Evolutionary conservation across 2,888 invertebrate genomes (phyloP).

Genomic region (Cybosia mesomella): DNA sequence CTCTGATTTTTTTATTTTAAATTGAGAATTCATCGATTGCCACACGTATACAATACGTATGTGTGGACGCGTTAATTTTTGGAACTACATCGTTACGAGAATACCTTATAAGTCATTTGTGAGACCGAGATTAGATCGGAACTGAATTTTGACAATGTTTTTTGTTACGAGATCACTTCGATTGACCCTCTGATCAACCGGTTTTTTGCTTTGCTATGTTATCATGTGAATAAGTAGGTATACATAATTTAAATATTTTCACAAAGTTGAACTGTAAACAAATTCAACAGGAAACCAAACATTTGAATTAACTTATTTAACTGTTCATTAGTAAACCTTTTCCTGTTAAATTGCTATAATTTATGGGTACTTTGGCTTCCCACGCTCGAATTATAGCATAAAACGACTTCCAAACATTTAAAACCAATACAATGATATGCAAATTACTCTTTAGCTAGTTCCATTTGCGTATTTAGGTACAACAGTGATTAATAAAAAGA

Average conservation of each 20-base stretch:
- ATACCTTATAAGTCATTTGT: too few relatives aligned
- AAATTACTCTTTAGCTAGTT: neutral
- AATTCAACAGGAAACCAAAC: neutral
- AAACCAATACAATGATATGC: neutral
- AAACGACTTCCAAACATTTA: constrained; percentile 4
- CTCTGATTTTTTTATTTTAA: too few relatives aligned
- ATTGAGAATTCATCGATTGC: too few relatives aligned
- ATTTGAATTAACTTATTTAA: neutral
- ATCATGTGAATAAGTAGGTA: neutral
- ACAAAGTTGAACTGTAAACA: constrained; percentile 1
- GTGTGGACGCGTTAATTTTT: too few relatives aligned
- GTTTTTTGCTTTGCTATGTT: neutral
- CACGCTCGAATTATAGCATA: neutral
- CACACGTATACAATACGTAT: too few relatives aligned
- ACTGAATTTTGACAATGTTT: too few relatives aligned
- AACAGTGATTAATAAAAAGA: too few relatives aligned
- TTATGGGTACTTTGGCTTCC: neutral
- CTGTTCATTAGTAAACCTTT: constrained; percentile 1
- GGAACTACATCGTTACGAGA: too few relatives aligned
- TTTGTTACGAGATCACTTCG: too few relatives aligned
- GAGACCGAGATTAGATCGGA: too few relatives aligned
- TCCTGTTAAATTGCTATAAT: neutral
- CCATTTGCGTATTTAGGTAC: neutral
- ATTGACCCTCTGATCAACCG: too few relatives aligned
- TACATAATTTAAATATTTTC: neutral